These are phyloP conservation scores for Anseranas semipalmata DNA, from an alignment of 2,113 vertebrate genomes.

Conservation along the genomic window DNA sequence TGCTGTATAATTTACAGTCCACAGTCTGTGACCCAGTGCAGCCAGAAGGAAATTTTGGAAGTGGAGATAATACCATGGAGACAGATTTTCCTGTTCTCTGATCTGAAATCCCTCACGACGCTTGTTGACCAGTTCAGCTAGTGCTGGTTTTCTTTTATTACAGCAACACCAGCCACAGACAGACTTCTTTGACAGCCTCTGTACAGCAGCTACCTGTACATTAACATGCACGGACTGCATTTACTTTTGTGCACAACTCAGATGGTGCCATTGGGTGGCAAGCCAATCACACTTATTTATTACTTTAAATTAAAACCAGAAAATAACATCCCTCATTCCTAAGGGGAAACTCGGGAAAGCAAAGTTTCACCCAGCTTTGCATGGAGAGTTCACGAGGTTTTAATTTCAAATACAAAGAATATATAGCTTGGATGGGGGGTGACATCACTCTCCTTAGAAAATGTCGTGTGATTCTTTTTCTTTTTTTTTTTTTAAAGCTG, in stretches of 20 bases:
- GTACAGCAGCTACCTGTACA: background rate
- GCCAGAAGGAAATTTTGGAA: constrained; percentile 18
- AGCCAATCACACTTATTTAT: constrained; percentile 61
- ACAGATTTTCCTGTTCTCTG: background rate
- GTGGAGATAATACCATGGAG: background rate
- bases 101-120: background rate
- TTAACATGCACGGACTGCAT: background rate
- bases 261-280: background rate
- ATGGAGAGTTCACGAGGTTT: constrained; percentile 21
- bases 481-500: constrained; percentile 31
- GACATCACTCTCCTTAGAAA: constrained; percentile 56
- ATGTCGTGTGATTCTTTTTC: background rate
- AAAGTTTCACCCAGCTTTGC: constrained; percentile 35
- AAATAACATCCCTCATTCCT: constrained; percentile 25
- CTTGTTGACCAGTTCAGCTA: background rate
- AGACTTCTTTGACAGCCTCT: background rate
- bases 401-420: constrained; percentile 60
- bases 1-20: background rate
- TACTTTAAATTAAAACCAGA: constrained; percentile 65
- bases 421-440: background rate
- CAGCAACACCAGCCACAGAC: background rate
- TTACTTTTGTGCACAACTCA: background rate
- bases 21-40: background rate
- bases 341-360: background rate
- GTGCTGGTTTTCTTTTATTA: background rate